phyloP scores from a whole-genome alignment of 2,797 vertebrate species.

The Darevskia nairensis region DNA sequence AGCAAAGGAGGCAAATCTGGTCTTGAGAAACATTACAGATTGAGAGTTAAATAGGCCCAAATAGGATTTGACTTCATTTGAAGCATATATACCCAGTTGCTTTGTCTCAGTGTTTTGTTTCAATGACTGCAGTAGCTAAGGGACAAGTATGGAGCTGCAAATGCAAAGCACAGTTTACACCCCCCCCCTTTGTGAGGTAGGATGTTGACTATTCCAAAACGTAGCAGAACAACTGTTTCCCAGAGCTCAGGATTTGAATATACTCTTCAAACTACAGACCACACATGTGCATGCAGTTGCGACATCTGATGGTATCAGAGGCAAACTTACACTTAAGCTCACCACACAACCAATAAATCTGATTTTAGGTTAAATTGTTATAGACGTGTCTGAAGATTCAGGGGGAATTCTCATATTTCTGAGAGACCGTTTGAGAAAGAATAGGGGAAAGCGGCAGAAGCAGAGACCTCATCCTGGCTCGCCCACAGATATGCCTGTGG shows the following conservation, averaged over 20 bases:
- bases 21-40: constrained; percentile 21
- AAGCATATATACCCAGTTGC: constrained; percentile 22
- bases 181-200: constrained; percentile 54
- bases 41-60: constrained; percentile 39
- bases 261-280: constrained; percentile 52
- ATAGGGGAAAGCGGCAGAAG: neutral
- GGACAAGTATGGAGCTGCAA: constrained; percentile 37
- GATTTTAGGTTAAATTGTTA: constrained; percentile 25
- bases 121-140: constrained; percentile 38
- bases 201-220: constrained; percentile 45
- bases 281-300: constrained; percentile 61
- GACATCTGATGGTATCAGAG: constrained; percentile 32
- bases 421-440: constrained; percentile 53
- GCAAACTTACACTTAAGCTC: constrained; percentile 49
- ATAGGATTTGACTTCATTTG: constrained; percentile 42
- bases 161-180: constrained; percentile 30
- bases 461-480: no score
- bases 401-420: constrained; percentile 55
- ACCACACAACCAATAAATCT: constrained; percentile 34
- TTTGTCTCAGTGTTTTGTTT: constrained; percentile 26
- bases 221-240: constrained; percentile 35
- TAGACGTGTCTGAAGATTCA: neutral
- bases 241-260: constrained; percentile 46
- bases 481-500: no score
- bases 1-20: neutral